These are phyloP conservation scores for Drosophila bocki DNA, from an alignment of 1,140 invertebrate species.

Conservation along the genomic window DNA sequence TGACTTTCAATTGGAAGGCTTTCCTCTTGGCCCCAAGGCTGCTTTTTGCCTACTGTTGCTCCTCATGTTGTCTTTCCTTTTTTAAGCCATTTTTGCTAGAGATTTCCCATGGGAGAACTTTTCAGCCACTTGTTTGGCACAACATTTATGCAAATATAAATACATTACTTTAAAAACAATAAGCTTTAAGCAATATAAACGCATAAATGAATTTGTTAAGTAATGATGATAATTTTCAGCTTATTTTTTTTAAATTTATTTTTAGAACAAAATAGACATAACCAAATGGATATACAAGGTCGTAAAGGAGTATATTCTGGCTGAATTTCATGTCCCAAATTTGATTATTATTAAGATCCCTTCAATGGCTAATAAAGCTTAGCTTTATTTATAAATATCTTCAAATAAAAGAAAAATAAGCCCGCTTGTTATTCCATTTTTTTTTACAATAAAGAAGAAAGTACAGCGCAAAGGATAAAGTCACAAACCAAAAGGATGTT, in stretches of 20 bases:
- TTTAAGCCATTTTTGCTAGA: not conserved
- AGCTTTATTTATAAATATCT: constrained; percentile 10
- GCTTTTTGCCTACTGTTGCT: constrained; percentile 20
- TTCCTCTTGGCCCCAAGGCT: constrained; percentile 15
- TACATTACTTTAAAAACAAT: not conserved
- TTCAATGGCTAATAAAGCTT: not conserved
- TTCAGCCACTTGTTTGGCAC: constrained; percentile 28
- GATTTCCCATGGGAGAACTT: constrained; percentile 1
- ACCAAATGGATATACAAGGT: not conserved
- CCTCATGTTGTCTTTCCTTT: not conserved
- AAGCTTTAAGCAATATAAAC: not conserved
- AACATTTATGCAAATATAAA: constrained; percentile 13
- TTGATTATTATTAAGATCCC: not conserved
- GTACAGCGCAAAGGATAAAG: not conserved
- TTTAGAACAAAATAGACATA: no score
- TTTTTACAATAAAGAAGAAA: not conserved
- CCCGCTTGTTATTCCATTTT: not conserved
- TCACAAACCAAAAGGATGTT: constrained; percentile 18
- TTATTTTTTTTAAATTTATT: not conserved
- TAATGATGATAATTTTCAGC: no score
- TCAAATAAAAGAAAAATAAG: not conserved
- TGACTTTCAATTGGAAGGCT: constrained; percentile 59
- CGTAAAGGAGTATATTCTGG: not conserved
- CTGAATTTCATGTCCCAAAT: not conserved
- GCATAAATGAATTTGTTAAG: not conserved